Evolutionary conservation across 92 coral and sea anemone species (phyloP).

Genomic region (Epizoanthus scotinus): DNA sequence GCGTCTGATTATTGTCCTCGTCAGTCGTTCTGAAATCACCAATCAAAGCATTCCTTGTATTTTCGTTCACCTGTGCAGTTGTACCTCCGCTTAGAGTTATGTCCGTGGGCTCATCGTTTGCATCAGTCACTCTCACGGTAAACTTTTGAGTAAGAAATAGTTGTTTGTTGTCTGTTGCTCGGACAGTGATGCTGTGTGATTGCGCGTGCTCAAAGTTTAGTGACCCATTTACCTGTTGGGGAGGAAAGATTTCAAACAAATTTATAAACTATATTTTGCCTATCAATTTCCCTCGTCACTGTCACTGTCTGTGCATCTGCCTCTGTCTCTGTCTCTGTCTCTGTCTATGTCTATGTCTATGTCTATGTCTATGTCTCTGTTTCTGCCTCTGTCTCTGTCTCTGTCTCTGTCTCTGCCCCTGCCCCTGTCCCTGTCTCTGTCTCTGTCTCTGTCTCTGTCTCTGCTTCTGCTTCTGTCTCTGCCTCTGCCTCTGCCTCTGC

Average conservation of each 20-base stretch:
- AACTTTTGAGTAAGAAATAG: slow-evolving; percentile 63
- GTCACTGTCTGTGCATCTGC: too few species aligned
- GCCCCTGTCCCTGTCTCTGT: neutral
- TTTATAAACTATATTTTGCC: too few species aligned
- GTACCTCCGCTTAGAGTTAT: slow-evolving; percentile 84
- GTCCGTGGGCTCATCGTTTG: slow-evolving; percentile 82
- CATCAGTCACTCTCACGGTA: slow-evolving; percentile 68
- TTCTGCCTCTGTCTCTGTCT: too few species aligned
- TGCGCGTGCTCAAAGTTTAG: slow-evolving; percentile 77
- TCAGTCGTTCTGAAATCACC: slow-evolving; percentile 80
- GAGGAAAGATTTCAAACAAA: neutral
- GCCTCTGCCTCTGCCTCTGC: slow-evolving; percentile 16
- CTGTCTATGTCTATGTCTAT: too few species aligned
- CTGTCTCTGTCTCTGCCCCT: neutral
- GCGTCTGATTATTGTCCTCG: slow-evolving; percentile 82
- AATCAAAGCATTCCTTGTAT: slow-evolving; percentile 69
- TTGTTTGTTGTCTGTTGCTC: slow-evolving; percentile 86
- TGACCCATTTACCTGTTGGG: slow-evolving; percentile 49
- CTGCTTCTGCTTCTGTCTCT: neutral
- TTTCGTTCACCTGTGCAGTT: slow-evolving; percentile 69
- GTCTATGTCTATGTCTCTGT: too few species aligned
- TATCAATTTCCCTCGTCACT: too few species aligned
- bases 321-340: too few species aligned
- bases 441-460: neutral
- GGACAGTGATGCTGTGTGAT: slow-evolving; percentile 60